Evolutionary conservation across 2,797 vertebrate genomes (phyloP), one percentile per base, ranked within the genome.

Genomic region (Harpagifer antarcticus): DNA sequence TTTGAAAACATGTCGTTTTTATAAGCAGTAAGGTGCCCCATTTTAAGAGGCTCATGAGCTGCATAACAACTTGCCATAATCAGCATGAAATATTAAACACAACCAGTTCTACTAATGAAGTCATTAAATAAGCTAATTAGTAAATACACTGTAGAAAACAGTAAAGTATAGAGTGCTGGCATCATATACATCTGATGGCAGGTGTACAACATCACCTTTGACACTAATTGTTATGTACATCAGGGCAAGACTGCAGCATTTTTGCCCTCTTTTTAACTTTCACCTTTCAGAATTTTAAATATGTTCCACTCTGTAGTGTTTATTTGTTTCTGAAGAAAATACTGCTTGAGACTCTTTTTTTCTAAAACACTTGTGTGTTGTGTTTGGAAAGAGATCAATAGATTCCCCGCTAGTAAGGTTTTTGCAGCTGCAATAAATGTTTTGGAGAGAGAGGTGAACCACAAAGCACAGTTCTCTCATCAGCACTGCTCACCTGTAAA

Each of bases 21-120:
- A 57, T 65, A 19, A 12, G 33, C 50, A 58, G 47, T 45, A 19
- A 27, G 11, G 20, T 31, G 3, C 7, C 16, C 31, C 17, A 60
- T 47, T 74, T 81, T 59, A 71, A 66, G 55, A 78, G 61, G 52
- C 23, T 52, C 68, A 79, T 52, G 54, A 80, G 56, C 63, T 64
- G 49, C 74, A 48, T 68, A 73, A 67, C 11, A 3, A 65, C 45
- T 73, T 8, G 2, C 17, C 13, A 44, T 68, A 72, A 64, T 80
- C 40, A 69, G 47, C 49, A 43, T 17, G 16, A 64, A 59, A 67
- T 53, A 60, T 77, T 82, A 66, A 71, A 73, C 40, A 44, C 52
- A 57, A 72, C 44, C 56, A 50, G 16, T 71, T 43, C 12, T 47
- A 23, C 42, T 49, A 64, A 79, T 73, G n/a, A 74, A 54, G 58